Base-by-base conservation (phyloP, 1,140 invertebrate species). In the Venturia canescens region DNA sequence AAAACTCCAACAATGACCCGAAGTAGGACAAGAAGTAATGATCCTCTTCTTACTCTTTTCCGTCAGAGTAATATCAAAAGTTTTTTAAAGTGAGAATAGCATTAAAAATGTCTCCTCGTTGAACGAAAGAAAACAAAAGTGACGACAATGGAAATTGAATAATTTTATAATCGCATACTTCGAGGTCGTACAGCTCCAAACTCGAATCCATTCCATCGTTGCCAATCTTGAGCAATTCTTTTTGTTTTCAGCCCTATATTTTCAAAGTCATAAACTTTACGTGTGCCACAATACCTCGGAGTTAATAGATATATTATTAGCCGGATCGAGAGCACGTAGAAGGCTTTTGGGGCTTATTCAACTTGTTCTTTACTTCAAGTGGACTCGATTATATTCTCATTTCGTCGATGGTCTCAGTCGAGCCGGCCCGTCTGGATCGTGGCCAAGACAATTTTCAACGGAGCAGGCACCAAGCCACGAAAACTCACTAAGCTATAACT, bases 371-470 rank as follows among this genome's bases (percentile, higher is more conserved):
- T 82, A 80, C 77, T 80, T 83, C 74, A 78, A 81, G 78, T 85
- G 85, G 83, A 86, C 82, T 86, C 85, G 85, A 86, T 86, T 86
- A 86, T 86, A 80, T 86, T 86, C 82, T 84, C 85, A 84, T 86
- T 86, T 81, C 66, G 82, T 67, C 67, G 21, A 82, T 78, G 70
- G 81, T 80, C 66, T 69, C 75, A 57, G 66, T 29, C 71, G 44
- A 29, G 71, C 2, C 27, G 13, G 53, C 38, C 11, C 77, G 23
- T 31, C 26, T 80, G 81, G 84, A 83, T 44, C 53, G 18, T 21
- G 53, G 85, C 85, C 85, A 86, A 85, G 81, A 86, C 82, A 85
- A 86, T 86, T 86, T 53, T 82, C 82, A 34, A 34, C 76, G n/a
- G n/a, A n/a, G n/a, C n/a, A 38, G 48, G 76, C 48, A 31, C 50